These are phyloP conservation scores for Callospermophilus lateralis DNA, from an alignment of 2,113 vertebrate species.

Conservation along the genomic window DNA sequence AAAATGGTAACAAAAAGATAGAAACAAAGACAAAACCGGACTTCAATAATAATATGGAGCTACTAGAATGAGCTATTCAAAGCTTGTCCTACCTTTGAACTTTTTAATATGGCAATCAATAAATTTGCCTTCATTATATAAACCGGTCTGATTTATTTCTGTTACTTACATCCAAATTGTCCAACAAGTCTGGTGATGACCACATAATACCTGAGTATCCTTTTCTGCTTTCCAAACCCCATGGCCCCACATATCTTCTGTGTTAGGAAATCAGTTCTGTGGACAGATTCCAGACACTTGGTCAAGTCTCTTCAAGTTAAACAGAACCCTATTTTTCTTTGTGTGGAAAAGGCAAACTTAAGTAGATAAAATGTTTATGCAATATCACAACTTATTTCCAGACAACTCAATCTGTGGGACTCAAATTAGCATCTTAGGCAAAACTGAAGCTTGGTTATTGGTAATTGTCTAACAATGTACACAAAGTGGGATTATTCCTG, in stretches of 20 bases:
- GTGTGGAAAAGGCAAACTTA: not conserved
- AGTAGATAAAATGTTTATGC: conserved; percentile 26
- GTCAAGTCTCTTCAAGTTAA: conserved; percentile 35
- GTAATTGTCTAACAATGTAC: conserved; percentile 21
- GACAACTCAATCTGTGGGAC: not conserved
- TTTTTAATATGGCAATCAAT: not conserved
- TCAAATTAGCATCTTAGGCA: conserved; percentile 25
- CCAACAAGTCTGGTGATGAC: not conserved
- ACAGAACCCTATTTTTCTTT: conserved; percentile 33
- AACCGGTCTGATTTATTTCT: conserved; percentile 31
- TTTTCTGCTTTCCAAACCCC: not conserved
- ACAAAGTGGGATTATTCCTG: conserved; percentile 40
- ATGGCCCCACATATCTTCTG: not conserved
- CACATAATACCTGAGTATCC: not conserved
- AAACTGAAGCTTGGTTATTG: conserved; percentile 9
- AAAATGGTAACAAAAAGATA: not conserved
- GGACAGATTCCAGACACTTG: not conserved
- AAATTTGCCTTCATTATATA: conserved; percentile 37
- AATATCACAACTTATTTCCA: conserved; percentile 8
- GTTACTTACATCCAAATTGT: not conserved
- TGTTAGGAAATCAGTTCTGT: conserved; percentile 34
- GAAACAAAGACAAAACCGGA: not conserved
- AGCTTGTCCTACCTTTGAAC: not conserved
- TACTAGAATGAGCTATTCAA: not conserved
- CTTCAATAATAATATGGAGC: not conserved